Percentiles rank a stretch among this genome's conserved stretches.
Conservation (phyloP, 2,113 vertebrate species). For the Rhabdornis inornatus region DNA sequence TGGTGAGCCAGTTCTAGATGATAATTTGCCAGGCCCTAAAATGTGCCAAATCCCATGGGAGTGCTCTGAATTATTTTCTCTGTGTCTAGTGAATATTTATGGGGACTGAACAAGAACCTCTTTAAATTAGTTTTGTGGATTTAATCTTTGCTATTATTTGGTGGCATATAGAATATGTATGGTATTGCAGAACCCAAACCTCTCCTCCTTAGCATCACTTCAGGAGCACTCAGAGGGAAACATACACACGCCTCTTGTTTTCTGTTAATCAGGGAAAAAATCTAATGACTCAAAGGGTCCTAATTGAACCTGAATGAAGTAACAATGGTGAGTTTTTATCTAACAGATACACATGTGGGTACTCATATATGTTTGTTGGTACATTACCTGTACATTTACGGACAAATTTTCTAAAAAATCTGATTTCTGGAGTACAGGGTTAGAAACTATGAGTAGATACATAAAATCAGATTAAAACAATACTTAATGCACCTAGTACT, state of each 20-base stretch:
- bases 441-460: neutral
- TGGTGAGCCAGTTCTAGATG: neutral
- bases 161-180: neutral
- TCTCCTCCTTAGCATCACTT: neutral
- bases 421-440: neutral
- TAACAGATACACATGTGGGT: neutral
- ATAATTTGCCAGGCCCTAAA: neutral
- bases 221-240: neutral
- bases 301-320: neutral
- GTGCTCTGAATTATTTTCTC: neutral
- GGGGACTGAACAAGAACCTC: neutral
- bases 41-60: neutral
- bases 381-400: neutral
- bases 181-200: neutral
- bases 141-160: neutral
- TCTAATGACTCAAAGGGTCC: neutral
- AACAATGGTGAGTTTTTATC: fast-evolving
- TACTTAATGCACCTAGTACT: neutral
- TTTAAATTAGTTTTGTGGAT: neutral
- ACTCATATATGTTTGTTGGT: neutral
- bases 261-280: neutral
- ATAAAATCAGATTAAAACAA: neutral
- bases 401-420: neutral
- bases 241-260: neutral
- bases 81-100: neutral